A percentile compares a stretch with the other conserved stretches of the same genome.
Evolutionary conservation across 2,113 vertebrate genomes (phyloP).

Genomic region (Phasianus colchicus): DNA sequence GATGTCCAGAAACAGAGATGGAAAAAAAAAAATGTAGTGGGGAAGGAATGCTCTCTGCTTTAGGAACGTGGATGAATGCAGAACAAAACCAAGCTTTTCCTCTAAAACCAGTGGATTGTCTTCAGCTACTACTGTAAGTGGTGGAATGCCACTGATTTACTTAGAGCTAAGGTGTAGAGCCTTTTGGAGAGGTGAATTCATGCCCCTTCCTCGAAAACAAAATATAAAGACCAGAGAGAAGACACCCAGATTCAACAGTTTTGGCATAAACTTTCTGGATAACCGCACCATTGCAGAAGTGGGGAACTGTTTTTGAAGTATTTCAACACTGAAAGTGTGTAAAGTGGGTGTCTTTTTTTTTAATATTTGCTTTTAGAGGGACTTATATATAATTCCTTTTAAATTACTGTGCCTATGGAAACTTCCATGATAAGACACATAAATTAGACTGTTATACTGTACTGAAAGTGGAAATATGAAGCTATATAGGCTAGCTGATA

Average conservation of each 20-base stretch:
- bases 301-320: background rate
- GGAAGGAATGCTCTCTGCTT: background rate
- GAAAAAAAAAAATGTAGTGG: background rate
- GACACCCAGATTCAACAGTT: background rate
- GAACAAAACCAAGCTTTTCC: background rate
- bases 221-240: background rate
- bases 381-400: constrained; percentile 66
- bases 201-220: background rate
- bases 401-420: constrained; percentile 64
- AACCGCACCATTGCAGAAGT: background rate
- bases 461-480: constrained; percentile 31
- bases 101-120: background rate
- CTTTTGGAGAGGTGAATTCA: background rate
- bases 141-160: background rate
- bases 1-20: background rate
- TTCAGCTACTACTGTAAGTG: background rate
- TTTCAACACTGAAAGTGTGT: background rate
- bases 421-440: constrained; percentile 53
- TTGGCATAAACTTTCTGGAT: background rate
- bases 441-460: constrained; percentile 54
- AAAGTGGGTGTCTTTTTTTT: background rate
- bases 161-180: background rate
- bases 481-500: background rate
- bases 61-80: background rate
- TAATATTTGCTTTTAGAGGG: constrained; percentile 51